Conservation (phyloP, 2,888 invertebrate genomes). For the Plagiodera versicolora region DNA sequence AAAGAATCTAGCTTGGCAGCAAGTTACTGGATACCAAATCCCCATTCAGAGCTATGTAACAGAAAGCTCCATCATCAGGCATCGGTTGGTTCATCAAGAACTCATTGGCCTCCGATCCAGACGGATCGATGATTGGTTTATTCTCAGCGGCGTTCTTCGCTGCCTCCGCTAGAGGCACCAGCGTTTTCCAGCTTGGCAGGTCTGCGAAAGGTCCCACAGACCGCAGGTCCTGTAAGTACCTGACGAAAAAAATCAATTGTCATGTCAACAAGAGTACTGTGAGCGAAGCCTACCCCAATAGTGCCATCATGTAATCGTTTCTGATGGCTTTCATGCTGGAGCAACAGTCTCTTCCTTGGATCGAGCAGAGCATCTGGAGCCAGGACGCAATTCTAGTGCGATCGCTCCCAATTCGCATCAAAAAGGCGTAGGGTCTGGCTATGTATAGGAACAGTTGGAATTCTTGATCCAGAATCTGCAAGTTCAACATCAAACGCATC, state of each 20-base stretch:
- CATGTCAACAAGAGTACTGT: too few relatives aligned
- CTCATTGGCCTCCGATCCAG: slow-evolving; percentile 54
- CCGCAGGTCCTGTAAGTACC: slow-evolving; percentile 54
- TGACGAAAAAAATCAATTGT: too few relatives aligned
- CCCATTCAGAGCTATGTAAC: slow-evolving; percentile 59
- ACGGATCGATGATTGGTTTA: slow-evolving; percentile 56
- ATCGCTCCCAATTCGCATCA: slow-evolving; percentile 53
- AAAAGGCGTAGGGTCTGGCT: slow-evolving; percentile 55
- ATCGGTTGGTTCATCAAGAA: slow-evolving; percentile 56
- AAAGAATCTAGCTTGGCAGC: not conserved
- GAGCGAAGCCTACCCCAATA: slow-evolving; percentile 51
- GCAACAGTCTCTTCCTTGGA: slow-evolving; percentile 55
- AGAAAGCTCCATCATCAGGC: slow-evolving; percentile 60
- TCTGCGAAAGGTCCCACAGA: slow-evolving; percentile 57
- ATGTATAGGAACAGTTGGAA: slow-evolving; percentile 57
- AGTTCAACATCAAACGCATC: too few relatives aligned
- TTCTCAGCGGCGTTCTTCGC: slow-evolving; percentile 51
- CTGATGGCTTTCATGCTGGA: slow-evolving; percentile 58
- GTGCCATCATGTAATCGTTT: slow-evolving; percentile 60
- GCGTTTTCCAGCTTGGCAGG: slow-evolving; percentile 53
- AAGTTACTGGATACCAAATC: slow-evolving; percentile 49
- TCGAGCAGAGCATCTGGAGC: slow-evolving; percentile 58
- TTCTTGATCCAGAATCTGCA: slow-evolving; percentile 54
- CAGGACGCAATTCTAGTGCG: slow-evolving; percentile 56
- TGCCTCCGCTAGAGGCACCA: slow-evolving; percentile 52